Evolutionary conservation across 2,113 vertebrate genomes (phyloP), one percentile per base, ranked within the genome.

Genomic region (Strix aluco): DNA sequence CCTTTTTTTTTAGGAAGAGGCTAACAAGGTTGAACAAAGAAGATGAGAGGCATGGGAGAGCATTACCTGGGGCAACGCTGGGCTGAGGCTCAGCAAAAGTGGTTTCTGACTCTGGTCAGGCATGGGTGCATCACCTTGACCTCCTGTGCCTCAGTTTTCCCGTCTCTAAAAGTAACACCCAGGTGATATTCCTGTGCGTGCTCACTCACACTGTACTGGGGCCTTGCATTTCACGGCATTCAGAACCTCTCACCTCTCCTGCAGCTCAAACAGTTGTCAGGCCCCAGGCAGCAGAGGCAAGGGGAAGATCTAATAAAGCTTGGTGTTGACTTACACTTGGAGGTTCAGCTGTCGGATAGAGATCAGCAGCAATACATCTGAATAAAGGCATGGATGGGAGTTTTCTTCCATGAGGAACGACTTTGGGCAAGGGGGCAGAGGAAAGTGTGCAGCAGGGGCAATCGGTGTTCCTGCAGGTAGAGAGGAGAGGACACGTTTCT

Each of bases 61-160:
- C 0, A 0, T 51, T 52, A 49, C 21, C 8, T 0, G 1, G 29
- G 42, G 8, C 26, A 77, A 26, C 0, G 0, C 52, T 66, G 25
- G 32, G n/a, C 38, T 87, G 47, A 14, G 12, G 7, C 36, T 93
- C 40, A 26, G 36, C 51, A 86, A 72, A 63, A 81, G 17, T 42
- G 9, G 26, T 46, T 72, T 83, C 65, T 92, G n/a, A 55, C 6
- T 4, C 22, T 55, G 32, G 30, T 46, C 17, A 40, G 4, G 20
- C 2, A 0, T 55, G 20, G 40, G 13, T 27, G 36, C 9, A 15
- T 66, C 10, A 0, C 23, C 20, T 47, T 73, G 20, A 70, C 11
- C 34, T 78, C 32, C n/a, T 0, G 0, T 91, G 59, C 52, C 78
- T 97, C 82, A 36, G 57, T 96, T 94, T 95, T 52, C 32, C 32